Evolutionary conservation across 2,888 invertebrate species (phyloP).

Genomic region (Yponomeuta malinellus): DNA sequence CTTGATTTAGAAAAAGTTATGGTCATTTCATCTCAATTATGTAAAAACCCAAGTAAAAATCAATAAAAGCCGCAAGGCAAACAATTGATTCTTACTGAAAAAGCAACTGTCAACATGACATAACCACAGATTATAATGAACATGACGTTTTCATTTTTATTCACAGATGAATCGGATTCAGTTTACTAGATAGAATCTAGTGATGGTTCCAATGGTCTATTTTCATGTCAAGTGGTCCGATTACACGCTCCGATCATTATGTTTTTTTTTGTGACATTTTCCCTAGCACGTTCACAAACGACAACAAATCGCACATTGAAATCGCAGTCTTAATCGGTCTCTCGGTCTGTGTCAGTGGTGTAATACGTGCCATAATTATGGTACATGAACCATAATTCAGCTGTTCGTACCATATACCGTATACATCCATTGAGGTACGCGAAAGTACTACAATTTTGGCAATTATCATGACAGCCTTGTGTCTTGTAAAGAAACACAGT

Average conservation of each 20-base stretch:
- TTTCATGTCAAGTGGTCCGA: background rate
- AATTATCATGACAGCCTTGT: too few relatives aligned
- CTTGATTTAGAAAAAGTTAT: background rate
- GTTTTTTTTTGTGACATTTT: background rate
- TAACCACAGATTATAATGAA: too few relatives aligned
- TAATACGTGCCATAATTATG: too few relatives aligned
- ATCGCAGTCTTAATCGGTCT: background rate
- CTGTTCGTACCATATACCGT: too few relatives aligned
- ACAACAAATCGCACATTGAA: background rate
- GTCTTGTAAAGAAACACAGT: too few relatives aligned
- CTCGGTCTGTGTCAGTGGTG: too few relatives aligned
- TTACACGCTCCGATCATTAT: background rate
- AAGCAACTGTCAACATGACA: background rate
- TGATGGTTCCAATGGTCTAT: background rate
- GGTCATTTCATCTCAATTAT: background rate
- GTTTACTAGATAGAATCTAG: background rate
- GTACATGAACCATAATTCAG: too few relatives aligned
- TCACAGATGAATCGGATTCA: background rate
- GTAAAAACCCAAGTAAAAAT: background rate
- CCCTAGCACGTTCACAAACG: background rate
- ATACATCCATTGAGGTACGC: too few relatives aligned
- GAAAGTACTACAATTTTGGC: too few relatives aligned
- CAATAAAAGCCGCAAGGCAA: background rate
- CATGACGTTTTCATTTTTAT: background rate
- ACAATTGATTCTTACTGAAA: background rate